Evolutionary conservation across 92 coral and sea anemone species (phyloP).

Genomic region (Porites lobata): DNA sequence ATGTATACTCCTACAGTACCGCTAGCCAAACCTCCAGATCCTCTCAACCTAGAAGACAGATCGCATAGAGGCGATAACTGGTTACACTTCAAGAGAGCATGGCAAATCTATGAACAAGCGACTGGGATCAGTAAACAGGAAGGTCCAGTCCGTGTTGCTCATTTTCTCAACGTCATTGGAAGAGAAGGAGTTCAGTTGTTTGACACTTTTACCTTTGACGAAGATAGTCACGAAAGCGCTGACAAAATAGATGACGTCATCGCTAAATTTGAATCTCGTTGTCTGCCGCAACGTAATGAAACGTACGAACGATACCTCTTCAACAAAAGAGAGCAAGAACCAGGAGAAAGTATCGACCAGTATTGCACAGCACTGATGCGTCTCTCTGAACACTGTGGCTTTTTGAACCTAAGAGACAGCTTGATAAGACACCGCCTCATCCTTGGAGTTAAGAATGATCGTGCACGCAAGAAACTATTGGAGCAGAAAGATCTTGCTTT

Average conservation of each 20-base stretch:
- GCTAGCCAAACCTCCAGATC: too few relatives aligned
- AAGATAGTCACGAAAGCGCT: slow-evolving; percentile 31
- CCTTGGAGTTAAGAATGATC: neutral
- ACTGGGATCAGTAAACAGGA: too few relatives aligned
- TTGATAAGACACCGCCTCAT: slow-evolving; percentile 13
- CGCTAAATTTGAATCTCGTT: slow-evolving; percentile 53
- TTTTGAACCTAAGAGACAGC: slow-evolving; percentile 27
- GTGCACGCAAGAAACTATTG: slow-evolving; percentile 32
- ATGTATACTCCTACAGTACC: too few relatives aligned
- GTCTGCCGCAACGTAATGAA: slow-evolving; percentile 43
- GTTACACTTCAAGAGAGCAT: too few relatives aligned
- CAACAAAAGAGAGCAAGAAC: slow-evolving; percentile 35
- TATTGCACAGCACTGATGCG: neutral
- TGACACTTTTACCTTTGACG: neutral
- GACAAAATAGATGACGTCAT: slow-evolving; percentile 35
- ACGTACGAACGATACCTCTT: slow-evolving; percentile 50
- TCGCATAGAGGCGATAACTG: too few relatives aligned
- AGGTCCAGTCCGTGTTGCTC: too few relatives aligned
- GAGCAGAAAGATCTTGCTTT: slow-evolving; percentile 44
- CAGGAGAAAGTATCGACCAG: neutral
- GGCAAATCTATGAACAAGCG: too few relatives aligned
- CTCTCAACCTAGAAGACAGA: too few relatives aligned
- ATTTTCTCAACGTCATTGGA: too few relatives aligned
- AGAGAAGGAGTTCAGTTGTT: too few relatives aligned
- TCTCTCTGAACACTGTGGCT: slow-evolving; percentile 48